Conservation (phyloP, 2,888 invertebrate species). For the Trichopoda pennipes region DNA sequence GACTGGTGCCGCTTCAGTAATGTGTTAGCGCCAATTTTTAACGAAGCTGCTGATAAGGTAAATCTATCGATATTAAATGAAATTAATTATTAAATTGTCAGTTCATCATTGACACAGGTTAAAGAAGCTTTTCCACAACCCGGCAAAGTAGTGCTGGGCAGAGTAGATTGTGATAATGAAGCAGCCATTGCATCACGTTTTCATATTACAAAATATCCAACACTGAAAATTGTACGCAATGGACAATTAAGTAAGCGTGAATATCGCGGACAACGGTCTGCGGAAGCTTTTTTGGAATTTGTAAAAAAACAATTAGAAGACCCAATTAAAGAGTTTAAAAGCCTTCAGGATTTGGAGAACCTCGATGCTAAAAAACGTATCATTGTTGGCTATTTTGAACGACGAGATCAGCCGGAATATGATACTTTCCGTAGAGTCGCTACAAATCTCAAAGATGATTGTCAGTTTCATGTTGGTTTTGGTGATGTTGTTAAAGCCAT, state of each 20-base stretch:
- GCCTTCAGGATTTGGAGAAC: slow-evolving; percentile 87
- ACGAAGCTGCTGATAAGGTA: slow-evolving; percentile 95
- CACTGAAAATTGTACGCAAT: slow-evolving; percentile 95
- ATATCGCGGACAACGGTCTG: slow-evolving; percentile 94
- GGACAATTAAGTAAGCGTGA: slow-evolving; percentile 94
- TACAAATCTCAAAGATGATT: slow-evolving; percentile 95
- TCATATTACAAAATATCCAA: slow-evolving; percentile 99
- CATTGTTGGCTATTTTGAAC: slow-evolving; percentile 94
- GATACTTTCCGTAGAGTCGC: slow-evolving; percentile 90
- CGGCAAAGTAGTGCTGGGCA: slow-evolving; percentile 95
- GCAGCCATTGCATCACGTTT: slow-evolving; percentile 92
- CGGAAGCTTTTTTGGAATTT: slow-evolving; percentile 93
- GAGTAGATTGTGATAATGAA: slow-evolving; percentile 98
- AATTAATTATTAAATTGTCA: too few species aligned
- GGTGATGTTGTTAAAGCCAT: slow-evolving; percentile 90
- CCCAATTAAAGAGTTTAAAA: slow-evolving; percentile 89
- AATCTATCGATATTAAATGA: neutral
- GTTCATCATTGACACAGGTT: slow-evolving; percentile 71
- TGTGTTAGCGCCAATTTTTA: slow-evolving; percentile 96
- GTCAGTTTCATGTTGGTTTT: slow-evolving; percentile 95
- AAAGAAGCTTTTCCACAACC: slow-evolving; percentile 88
- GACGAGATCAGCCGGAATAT: slow-evolving; percentile 90
- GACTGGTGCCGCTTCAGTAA: slow-evolving; percentile 99
- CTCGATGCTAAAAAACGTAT: slow-evolving; percentile 91
- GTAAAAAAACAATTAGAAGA: slow-evolving; percentile 94